Base-by-base conservation (phyloP, 2,113 vertebrate species). In the Nerophis ophidion region DNA sequence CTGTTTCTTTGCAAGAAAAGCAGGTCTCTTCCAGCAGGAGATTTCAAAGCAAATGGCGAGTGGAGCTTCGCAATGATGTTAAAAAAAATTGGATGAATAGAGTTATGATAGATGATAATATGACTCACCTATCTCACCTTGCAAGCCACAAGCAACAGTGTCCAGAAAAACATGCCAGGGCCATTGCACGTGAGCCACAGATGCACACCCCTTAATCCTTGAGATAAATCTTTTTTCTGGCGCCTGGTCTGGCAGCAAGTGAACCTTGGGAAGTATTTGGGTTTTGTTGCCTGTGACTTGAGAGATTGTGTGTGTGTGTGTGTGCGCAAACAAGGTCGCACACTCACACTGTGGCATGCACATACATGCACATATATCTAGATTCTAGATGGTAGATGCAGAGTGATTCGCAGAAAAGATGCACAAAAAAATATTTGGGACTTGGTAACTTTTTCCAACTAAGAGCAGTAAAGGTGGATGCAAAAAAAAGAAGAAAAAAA, bases 171-270 rank as follows among this genome's bases (percentile, higher is more conserved):
- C 38, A 62, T 17, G 50, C 15, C 0, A 53, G 40, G 36, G 34
- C 58, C 48, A 15, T 16, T 15, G 46, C 65, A 78, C 55, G 4
- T 84, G 68, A 70, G 65, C 61, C 65, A 34, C 61, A 59, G 74
- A 87, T 79, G 74, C 72, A 77, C 81, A 40, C 52, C 51, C 44
- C 14, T 70, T 83, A 86, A 89, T 87, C 88, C 81, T 56, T 48
- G 19, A 65, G 74, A 79, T 87, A 86, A 88, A 84, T 75, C 86
- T 85, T 76, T 26, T 63, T 68, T 61, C 68, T 79, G 70, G 75
- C 75, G 76, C 53, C 48, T 15, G 11, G 38, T 76, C 45, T 6
- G 11, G 16, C 67, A 60, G 57, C 42, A 15, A 60, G 55, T 58
- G 42, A 76, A 80, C 68, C 72, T 68, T 57, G 60, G 48, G 66